These are phyloP conservation scores for Sinocyclocheilus grahami DNA, from an alignment of 2,113 vertebrate species.

Conservation along the genomic window DNA sequence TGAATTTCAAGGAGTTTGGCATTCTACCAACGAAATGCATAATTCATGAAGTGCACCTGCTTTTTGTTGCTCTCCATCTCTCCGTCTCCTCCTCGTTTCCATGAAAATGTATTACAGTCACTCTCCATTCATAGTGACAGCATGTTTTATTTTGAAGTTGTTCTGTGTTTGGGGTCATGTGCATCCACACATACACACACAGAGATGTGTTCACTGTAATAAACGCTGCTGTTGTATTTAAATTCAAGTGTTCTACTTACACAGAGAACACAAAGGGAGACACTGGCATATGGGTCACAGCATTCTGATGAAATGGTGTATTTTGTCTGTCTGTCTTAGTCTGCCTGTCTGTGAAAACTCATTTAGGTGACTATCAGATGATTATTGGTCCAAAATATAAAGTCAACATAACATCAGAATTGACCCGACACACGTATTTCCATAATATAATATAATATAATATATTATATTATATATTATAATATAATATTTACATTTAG, in stretches of 20 bases:
- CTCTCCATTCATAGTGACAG: conserved; percentile 13
- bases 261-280: not conserved
- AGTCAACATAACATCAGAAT: not conserved
- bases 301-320: not conserved
- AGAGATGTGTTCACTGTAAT: not conserved
- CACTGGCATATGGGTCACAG: not conserved
- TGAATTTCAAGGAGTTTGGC: conserved; percentile 20
- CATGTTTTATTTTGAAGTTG: conserved; percentile 26
- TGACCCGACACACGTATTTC: not conserved
- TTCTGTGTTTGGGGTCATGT: not conserved
- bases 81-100: conserved; percentile 9
- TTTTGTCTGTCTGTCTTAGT: not conserved
- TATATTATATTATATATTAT: not conserved
- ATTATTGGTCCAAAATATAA: not conserved
- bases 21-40: conserved; percentile 32
- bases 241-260: not conserved
- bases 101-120: conserved; percentile 19
- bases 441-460: not conserved
- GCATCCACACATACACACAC: not conserved
- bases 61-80: not conserved
- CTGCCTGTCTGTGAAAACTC: not conserved
- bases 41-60: conserved; percentile 22
- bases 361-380: not conserved
- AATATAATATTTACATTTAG: too few relatives aligned
- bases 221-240: not conserved